Conservation (phyloP, 1,140 invertebrate species). For the Rhyacophila brunnea region DNA sequence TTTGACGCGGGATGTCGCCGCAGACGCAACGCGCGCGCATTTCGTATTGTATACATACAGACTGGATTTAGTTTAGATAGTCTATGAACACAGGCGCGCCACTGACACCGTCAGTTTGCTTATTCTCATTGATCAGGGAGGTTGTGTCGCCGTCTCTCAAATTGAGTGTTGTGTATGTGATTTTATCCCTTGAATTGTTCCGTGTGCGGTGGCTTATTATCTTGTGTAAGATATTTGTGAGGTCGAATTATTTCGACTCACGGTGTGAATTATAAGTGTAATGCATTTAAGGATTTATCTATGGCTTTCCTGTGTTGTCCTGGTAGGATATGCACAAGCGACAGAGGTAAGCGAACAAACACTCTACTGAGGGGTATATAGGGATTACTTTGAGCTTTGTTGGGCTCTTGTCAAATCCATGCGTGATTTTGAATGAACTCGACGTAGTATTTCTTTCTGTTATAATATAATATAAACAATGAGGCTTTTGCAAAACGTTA, state of each 20-base stretch:
- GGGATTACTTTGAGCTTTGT: not conserved
- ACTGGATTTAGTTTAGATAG: not conserved
- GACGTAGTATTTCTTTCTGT: not conserved
- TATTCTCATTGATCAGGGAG: conserved; percentile 12
- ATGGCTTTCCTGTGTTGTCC: conserved; percentile 56
- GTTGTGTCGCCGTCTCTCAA: conserved; percentile 16
- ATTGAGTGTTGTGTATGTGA: conserved; percentile 24
- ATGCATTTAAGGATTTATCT: conserved; percentile 56
- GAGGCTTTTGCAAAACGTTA: too few species aligned
- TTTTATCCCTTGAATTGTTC: conserved; percentile 14
- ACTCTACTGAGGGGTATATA: not conserved
- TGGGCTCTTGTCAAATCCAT: conserved; percentile 11
- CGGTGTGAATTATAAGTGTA: conserved; percentile 43
- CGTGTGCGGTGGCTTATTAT: conserved; percentile 19
- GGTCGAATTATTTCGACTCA: conserved; percentile 28
- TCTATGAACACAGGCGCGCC: conserved; percentile 16
- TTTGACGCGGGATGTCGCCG: conserved; percentile 1
- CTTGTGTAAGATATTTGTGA: conserved; percentile 16
- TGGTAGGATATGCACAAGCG: conserved; percentile 55
- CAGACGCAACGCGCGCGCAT: conserved; percentile 7
- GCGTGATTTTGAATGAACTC: conserved; percentile 18
- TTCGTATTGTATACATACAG: not conserved
- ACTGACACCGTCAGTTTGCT: conserved; percentile 16
- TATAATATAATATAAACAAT: too few species aligned
- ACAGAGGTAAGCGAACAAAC: conserved; percentile 52